phyloP scores from a whole-genome alignment of 2,888 invertebrate species.

The Schrankia costaestrigalis region DNA sequence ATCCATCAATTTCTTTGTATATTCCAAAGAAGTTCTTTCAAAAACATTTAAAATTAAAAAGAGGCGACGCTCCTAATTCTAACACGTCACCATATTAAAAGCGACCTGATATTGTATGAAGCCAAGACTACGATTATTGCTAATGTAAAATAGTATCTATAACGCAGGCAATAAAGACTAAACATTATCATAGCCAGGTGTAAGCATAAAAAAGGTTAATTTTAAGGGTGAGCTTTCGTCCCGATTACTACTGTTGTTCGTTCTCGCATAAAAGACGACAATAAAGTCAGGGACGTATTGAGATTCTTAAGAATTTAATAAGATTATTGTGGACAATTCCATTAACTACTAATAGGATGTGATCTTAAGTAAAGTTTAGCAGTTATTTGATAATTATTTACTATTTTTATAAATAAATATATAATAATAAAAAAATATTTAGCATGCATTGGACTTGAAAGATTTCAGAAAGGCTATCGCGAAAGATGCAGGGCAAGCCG shows the following conservation, averaged over 20 bases:
- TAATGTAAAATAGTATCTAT: constrained; percentile 48
- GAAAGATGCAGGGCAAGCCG: no score
- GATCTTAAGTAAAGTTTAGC: no score
- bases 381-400: no score
- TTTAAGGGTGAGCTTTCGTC: constrained; percentile 72
- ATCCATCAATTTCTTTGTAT: neutral
- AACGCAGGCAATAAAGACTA: constrained; percentile 32
- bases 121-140: constrained; percentile 25
- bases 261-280: constrained; percentile 58
- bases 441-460: no score
- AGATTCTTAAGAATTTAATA: no score
- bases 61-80: constrained; percentile 43
- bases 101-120: constrained; percentile 36
- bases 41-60: constrained; percentile 5
- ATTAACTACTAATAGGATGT: no score
- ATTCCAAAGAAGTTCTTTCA: neutral
- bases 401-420: no score
- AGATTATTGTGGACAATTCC: no score
- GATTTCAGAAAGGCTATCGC: no score
- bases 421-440: no score
- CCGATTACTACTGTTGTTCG: constrained; percentile 67
- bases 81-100: constrained; percentile 36
- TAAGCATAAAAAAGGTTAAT: constrained; percentile 54
- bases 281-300: constrained; percentile 52
- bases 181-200: constrained; percentile 35